A percentile compares a stretch with the other conserved stretches of the same genome.
Evolutionary conservation across 2,888 invertebrate genomes (phyloP).

Genomic region (Pherbina coryleti): DNA sequence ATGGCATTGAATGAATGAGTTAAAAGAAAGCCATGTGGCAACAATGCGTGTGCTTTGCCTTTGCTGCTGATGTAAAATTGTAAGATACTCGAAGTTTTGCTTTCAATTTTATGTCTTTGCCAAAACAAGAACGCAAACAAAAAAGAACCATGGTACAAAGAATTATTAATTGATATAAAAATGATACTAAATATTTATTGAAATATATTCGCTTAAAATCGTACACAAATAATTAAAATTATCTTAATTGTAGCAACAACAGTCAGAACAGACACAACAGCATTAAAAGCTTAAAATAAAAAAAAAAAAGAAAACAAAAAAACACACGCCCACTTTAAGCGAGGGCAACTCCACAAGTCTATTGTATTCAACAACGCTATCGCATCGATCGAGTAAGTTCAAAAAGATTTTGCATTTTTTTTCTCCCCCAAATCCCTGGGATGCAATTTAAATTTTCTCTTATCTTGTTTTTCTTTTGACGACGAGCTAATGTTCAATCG

Average conservation of each 20-base stretch:
- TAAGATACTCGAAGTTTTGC: background rate
- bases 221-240: constrained; percentile 24
- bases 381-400: background rate
- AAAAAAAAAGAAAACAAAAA: background rate
- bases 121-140: background rate
- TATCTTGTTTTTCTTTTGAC: background rate
- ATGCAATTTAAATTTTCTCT: constrained; percentile 9
- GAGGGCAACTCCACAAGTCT: no score
- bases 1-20: background rate
- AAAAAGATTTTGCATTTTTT: background rate
- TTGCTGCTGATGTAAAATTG: constrained; percentile 1
- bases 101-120: background rate
- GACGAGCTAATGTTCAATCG: background rate
- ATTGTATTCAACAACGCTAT: background rate
- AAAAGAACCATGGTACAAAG: background rate
- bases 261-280: background rate
- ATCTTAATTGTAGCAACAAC: constrained; percentile 22
- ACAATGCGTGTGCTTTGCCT: background rate
- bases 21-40: background rate
- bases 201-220: background rate
- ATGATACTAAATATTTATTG: background rate
- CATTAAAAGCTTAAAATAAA: background rate
- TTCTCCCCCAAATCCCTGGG: background rate
- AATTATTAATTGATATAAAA: background rate
- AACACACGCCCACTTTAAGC: constrained; percentile 25